phyloP scores from a whole-genome alignment of 2,888 invertebrate species.

The Cephalotes varians region DNA sequence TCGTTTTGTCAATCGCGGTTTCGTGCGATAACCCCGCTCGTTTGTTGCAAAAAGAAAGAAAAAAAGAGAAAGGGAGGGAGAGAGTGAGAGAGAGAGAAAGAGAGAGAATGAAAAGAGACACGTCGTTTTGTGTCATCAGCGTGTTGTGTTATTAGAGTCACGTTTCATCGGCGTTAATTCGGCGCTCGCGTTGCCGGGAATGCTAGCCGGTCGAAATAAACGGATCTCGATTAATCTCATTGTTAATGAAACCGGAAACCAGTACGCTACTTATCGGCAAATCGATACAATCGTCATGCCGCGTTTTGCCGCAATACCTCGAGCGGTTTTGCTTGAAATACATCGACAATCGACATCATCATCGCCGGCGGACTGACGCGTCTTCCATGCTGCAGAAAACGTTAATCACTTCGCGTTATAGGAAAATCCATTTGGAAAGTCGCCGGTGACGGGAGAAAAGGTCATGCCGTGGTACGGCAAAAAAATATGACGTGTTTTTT shows the following conservation, averaged over 20 bases:
- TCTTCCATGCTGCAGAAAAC: slow-evolving; percentile 52
- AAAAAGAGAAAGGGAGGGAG: neutral
- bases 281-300: slow-evolving; percentile 36
- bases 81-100: neutral
- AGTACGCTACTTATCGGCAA: slow-evolving; percentile 42
- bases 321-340: slow-evolving; percentile 64
- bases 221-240: slow-evolving; percentile 45
- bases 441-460: slow-evolving; percentile 2
- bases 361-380: slow-evolving; percentile 29
- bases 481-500: neutral
- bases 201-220: slow-evolving; percentile 34
- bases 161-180: slow-evolving; percentile 24
- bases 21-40: slow-evolving; percentile 6
- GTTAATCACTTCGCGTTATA: neutral
- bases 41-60: neutral
- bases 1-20: slow-evolving; percentile 7
- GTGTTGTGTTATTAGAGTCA: slow-evolving; percentile 41
- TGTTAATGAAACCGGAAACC: slow-evolving; percentile 52
- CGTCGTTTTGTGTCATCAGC: slow-evolving; percentile 37
- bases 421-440: slow-evolving; percentile 32
- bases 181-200: slow-evolving; percentile 9
- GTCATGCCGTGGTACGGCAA: neutral
- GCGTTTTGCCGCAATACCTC: slow-evolving; percentile 20
- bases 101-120: slow-evolving; percentile 6
- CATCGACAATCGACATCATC: slow-evolving; percentile 65